These are phyloP conservation scores for Aplodontia rufa DNA, from an alignment of 2,113 vertebrate genomes.

Conservation along the genomic window DNA sequence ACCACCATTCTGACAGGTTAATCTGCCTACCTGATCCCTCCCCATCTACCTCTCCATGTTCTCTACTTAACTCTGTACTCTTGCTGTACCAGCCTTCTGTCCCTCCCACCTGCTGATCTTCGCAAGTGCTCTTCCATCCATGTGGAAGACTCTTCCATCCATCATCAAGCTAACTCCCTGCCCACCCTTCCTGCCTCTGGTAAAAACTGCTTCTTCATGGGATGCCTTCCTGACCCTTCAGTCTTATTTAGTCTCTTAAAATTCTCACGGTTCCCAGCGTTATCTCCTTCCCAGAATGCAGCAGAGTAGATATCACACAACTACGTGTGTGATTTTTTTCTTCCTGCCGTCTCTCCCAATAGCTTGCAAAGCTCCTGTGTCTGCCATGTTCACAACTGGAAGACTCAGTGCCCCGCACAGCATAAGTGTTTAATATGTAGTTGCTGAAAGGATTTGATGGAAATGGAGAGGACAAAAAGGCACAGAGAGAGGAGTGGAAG, in stretches of 20 bases:
- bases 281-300: background rate
- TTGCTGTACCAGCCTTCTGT: background rate
- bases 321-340: background rate
- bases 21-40: background rate
- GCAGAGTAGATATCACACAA: too few species aligned
- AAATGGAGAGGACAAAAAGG: background rate
- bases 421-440: background rate
- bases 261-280: background rate
- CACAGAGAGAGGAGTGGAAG: background rate
- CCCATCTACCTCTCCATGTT: fast-evolving
- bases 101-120: background rate
- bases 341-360: background rate
- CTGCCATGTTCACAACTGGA: background rate
- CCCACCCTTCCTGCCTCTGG: background rate
- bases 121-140: background rate
- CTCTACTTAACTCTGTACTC: background rate
- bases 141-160: background rate
- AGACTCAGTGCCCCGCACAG: background rate
- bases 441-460: background rate
- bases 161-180: background rate
- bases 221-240: background rate
- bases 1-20: background rate
- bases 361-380: background rate
- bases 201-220: background rate
- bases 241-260: background rate